Percentiles rank a stretch among this genome's conserved stretches.
Conservation (phyloP, 2,797 vertebrate species). For the Knipowitschia caucasica region DNA sequence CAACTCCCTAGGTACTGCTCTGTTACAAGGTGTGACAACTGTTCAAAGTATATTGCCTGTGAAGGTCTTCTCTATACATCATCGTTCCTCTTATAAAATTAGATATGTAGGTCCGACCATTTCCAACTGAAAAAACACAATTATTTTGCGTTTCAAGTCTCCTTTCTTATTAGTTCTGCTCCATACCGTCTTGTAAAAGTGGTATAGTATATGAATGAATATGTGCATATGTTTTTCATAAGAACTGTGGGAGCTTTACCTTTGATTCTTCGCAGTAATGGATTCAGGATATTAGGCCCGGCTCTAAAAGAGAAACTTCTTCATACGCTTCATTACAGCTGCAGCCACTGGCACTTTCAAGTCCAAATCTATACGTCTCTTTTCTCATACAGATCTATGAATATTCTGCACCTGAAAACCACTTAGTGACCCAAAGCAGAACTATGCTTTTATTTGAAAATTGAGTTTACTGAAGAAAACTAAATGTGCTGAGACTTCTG, state of each 20-base stretch:
- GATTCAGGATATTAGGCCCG: constrained; percentile 7
- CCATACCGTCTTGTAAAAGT: background rate
- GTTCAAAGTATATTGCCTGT: background rate
- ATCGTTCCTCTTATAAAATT: background rate
- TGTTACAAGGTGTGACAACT: constrained; percentile 5
- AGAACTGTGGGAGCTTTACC: constrained; percentile 3
- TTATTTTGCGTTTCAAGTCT: background rate
- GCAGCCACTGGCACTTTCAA: constrained; percentile 12
- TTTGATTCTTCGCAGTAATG: constrained; percentile 7
- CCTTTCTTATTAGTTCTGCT: constrained; percentile 1
- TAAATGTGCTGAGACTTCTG: background rate
- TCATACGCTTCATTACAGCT: constrained; percentile 6
- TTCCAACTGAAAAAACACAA: constrained; percentile 6
- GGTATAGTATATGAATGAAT: constrained; percentile 6
- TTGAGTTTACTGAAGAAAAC: background rate
- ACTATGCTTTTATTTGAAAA: background rate
- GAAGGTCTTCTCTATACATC: background rate
- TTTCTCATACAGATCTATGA: background rate
- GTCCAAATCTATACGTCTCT: background rate
- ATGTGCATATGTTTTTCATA: constrained; percentile 1
- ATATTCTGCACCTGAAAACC: background rate
- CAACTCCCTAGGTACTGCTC: no score
- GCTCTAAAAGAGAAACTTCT: constrained; percentile 9
- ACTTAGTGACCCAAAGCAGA: background rate
- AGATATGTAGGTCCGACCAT: constrained; percentile 7